Evolutionary conservation across 2,888 invertebrate genomes (phyloP).

Genomic region (Salpingus planirostris): DNA sequence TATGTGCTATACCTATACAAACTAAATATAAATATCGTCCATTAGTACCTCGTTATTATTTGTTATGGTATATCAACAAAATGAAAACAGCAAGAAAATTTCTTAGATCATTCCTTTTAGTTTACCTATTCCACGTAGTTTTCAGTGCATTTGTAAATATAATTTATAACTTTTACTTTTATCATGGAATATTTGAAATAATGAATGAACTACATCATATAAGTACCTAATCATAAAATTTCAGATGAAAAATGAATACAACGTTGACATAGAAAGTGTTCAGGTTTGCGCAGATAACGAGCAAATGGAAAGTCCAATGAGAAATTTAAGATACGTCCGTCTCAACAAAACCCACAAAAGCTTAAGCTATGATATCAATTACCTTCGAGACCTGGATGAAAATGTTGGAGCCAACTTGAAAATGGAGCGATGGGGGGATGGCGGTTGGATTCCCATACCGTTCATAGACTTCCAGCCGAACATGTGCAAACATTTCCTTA

Average conservation of each 20-base stretch:
- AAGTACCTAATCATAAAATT: too few species aligned
- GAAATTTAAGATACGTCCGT: neutral
- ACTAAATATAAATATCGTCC: too few species aligned
- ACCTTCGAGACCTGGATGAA: neutral
- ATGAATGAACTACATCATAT: too few species aligned
- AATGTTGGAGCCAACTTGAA: neutral
- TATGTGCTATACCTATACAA: too few species aligned
- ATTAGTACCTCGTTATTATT: too few species aligned
- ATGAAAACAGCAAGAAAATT: too few species aligned
- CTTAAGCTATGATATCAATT: neutral
- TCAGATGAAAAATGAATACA: constrained; percentile 1
- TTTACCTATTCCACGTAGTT: too few species aligned
- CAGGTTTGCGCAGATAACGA: constrained; percentile 1
- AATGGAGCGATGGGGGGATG: neutral
- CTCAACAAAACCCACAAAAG: neutral
- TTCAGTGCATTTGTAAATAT: too few species aligned
- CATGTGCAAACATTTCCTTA: constrained; percentile 8
- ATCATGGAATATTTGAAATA: too few species aligned
- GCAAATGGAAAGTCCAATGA: constrained; percentile 1
- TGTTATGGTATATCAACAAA: too few species aligned
- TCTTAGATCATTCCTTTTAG: too few species aligned
- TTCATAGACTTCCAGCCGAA: constrained; percentile 7
- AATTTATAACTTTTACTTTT: too few species aligned
- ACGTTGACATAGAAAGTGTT: neutral
- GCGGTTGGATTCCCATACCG: neutral